Evolutionary conservation across 2,888 invertebrate species (phyloP).

Genomic region (Synergus umbraculus): DNA sequence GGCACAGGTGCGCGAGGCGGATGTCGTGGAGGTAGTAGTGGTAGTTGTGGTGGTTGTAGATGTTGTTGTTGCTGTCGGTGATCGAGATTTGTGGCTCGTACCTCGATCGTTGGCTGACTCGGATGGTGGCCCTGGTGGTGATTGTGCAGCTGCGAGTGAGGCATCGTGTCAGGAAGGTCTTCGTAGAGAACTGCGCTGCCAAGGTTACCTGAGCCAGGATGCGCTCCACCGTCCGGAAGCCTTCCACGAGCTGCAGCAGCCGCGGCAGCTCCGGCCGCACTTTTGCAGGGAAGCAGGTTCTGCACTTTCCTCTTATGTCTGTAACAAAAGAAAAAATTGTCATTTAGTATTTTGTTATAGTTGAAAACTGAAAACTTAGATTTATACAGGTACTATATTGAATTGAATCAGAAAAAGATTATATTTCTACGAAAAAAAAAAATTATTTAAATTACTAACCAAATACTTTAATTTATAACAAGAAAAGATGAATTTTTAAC

Average conservation of each 20-base stretch:
- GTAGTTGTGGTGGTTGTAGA: conserved; percentile 45
- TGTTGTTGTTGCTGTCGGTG: conserved; percentile 60
- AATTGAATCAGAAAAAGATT: no score
- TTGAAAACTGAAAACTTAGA: neutral
- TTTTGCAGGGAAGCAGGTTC: conserved; percentile 90
- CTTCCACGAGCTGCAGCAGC: conserved; percentile 73
- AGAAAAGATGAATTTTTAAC: no score
- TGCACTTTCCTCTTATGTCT: conserved; percentile 93
- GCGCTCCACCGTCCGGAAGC: conserved; percentile 76
- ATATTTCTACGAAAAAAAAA: no score
- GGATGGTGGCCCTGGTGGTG: conserved; percentile 64
- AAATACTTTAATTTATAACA: no score
- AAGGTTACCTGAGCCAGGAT: conserved; percentile 65
- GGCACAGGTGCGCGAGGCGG: conserved; percentile 63
- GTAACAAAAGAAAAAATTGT: conserved; percentile 75
- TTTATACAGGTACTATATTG: neutral
- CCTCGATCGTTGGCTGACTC: conserved; percentile 72
- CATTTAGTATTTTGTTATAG: neutral
- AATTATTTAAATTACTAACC: no score
- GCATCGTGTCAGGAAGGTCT: conserved; percentile 85
- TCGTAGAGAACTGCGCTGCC: conserved; percentile 85
- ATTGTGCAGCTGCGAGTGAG: conserved; percentile 77
- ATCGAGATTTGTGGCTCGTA: conserved; percentile 62
- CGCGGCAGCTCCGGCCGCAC: conserved; percentile 79
- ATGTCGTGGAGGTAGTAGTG: conserved; percentile 50